Evolutionary conservation across 2,888 invertebrate genomes (phyloP).

Genomic region (Xylota segnis): DNA sequence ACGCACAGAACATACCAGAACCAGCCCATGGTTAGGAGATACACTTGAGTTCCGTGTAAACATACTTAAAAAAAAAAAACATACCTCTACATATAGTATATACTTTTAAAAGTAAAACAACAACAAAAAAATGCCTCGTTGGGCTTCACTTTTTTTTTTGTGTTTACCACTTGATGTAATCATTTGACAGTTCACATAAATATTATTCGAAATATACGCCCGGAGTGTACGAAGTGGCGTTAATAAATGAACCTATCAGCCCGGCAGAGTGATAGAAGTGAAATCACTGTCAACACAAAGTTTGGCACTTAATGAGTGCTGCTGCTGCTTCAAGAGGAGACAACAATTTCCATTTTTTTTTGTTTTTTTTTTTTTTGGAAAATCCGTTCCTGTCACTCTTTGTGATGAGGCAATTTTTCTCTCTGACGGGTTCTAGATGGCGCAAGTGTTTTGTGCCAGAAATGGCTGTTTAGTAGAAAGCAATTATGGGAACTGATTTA

Average conservation of each 20-base stretch:
- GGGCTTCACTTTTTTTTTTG: conserved; percentile 34
- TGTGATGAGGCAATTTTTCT: conserved; percentile 28
- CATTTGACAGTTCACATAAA: conserved; percentile 74
- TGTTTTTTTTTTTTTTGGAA: conserved; percentile 27
- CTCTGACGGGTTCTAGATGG: not conserved
- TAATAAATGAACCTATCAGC: conserved; percentile 68
- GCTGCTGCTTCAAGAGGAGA: conserved; percentile 30
- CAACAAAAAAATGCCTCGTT: conserved; percentile 50
- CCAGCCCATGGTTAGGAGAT: conserved; percentile 52
- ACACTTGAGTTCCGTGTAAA: conserved; percentile 71
- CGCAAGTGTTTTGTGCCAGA: conserved; percentile 50
- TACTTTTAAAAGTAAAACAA: conserved; percentile 31
- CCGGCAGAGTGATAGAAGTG: conserved; percentile 31
- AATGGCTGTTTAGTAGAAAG: conserved; percentile 27
- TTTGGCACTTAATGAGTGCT: conserved; percentile 72
- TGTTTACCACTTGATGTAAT: conserved; percentile 63
- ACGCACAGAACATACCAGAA: conserved; percentile 28
- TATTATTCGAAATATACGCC: conserved; percentile 61
- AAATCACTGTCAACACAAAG: conserved; percentile 72
- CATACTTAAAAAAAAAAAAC: conserved; percentile 49
- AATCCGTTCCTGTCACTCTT: conserved; percentile 54
- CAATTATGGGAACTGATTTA: conserved; percentile 22
- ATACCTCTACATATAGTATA: not conserved
- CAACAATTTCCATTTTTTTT: conserved; percentile 41
- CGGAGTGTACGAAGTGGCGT: conserved; percentile 7